Conservation (phyloP, 2,888 invertebrate genomes). For the Dyspetes luteomarginatus region DNA sequence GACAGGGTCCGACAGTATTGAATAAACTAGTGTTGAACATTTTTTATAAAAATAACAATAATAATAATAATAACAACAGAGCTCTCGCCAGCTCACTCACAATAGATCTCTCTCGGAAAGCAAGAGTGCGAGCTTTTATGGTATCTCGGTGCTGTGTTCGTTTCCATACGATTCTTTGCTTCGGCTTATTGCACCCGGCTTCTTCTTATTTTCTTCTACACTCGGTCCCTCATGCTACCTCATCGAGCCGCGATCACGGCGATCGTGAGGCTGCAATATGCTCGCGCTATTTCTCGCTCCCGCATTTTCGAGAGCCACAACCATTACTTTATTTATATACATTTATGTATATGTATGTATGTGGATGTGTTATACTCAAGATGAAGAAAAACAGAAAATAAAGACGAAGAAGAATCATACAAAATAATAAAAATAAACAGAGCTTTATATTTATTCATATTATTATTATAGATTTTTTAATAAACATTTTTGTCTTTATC, state of each 20-base stretch:
- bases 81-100: no score
- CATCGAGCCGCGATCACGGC: slow-evolving; percentile 69
- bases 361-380: not conserved
- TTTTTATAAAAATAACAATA: no score
- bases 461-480: not conserved
- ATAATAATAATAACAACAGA: no score
- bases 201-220: slow-evolving; percentile 60
- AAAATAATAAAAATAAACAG: not conserved
- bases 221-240: slow-evolving; percentile 18
- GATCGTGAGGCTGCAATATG: slow-evolving; percentile 75
- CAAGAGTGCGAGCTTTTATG: slow-evolving; percentile 8
- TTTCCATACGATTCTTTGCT: slow-evolving; percentile 22
- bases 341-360: no score
- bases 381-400: not conserved
- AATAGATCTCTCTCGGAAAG: slow-evolving; percentile 10
- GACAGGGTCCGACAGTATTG: no score
- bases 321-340: not conserved
- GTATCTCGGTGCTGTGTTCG: not conserved
- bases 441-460: slow-evolving; percentile 10
- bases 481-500: not conserved
- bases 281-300: slow-evolving; percentile 58
- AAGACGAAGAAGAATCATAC: not conserved
- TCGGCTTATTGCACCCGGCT: slow-evolving; percentile 44
- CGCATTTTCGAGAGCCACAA: not conserved
- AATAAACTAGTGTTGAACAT: no score